phyloP scores from a whole-genome alignment of 2,888 invertebrate genomes.

The Listrodromus nycthemerus region DNA sequence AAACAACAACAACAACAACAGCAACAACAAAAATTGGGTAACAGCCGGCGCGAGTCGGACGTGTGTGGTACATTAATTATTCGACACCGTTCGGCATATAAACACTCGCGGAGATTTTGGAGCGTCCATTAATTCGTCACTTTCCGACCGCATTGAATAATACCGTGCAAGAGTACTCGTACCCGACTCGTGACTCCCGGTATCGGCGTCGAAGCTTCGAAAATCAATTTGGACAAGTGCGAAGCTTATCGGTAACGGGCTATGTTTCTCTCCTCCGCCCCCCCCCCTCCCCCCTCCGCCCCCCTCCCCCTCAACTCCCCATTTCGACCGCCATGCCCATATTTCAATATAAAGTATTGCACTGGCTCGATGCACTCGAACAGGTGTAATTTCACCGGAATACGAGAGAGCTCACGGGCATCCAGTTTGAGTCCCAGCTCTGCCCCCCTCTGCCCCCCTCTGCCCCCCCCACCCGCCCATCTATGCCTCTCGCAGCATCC shows the following conservation, averaged over 20 bases:
- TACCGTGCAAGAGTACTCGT: background rate
- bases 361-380: conserved; percentile 31
- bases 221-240: conserved; percentile 29
- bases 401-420: background rate
- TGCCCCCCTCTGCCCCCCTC: too few relatives aligned
- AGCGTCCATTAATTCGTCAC: conserved; percentile 4
- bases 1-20: too few relatives aligned
- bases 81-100: conserved; percentile 32
- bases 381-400: conserved; percentile 33
- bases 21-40: too few relatives aligned
- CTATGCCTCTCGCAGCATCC: too few relatives aligned
- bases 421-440: background rate
- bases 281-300: background rate
- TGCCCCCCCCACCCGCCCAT: too few relatives aligned
- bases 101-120: conserved; percentile 2
- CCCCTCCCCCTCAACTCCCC: too few relatives aligned
- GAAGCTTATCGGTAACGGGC: conserved; percentile 5
- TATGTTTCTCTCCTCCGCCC: background rate
- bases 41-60: conserved; percentile 34
- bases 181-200: background rate
- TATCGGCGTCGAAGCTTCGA: conserved; percentile 7
- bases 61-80: conserved; percentile 48
- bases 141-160: background rate
- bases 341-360: conserved; percentile 31
- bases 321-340: too few relatives aligned